Base-by-base conservation (phyloP, 2,113 vertebrate genomes). In the Pseudopodoces humilis region DNA sequence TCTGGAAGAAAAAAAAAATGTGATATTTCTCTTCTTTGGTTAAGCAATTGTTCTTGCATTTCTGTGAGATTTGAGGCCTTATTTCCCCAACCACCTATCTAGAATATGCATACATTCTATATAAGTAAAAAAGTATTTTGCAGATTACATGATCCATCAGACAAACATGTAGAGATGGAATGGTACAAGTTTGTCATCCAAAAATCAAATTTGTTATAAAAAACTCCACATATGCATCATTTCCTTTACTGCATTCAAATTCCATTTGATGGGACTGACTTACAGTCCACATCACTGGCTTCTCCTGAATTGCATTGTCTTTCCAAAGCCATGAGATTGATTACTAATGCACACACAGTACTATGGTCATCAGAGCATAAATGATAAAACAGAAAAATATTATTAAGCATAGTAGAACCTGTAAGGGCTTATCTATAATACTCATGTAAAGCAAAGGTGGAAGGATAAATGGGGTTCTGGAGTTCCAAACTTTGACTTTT, bases 121-220 rank as follows among this genome's bases (percentile, higher is more conserved):
- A 21, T 50, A 55, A 33, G 11, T 68, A 50, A 70, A 65, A 74
- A 89, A 53, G 9, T 27, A 16, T 76, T 95, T 60, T 95, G 25
- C 28, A 74, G 46, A 8, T 77, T 60, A 55, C 60, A 59, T 46
- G 33, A 88, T 94, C 64, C 28, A 86, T 92, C 89, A 95, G 52
- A 75, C 25, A 59, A 78, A 24, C 1, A 8, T 56, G 31, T 80
- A 90, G 39, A 86, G 60, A 83, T 93, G 55, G 49, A 85, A 55
- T 55, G 19, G 50, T 59, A 52, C 10, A 24, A 63, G 20, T 78
- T 84, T 81, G 53, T 86, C 46, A 87, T 88, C 15, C 30, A 81
- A 28, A 94, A 89, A 58, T 75, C n/a, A 79, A 43, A 77, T 77
- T 67, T 92, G 30, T 68, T 59, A 55, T 49, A 75, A 78, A 78